Evolutionary conservation across 2,797 vertebrate genomes (phyloP).

Genomic region (Microcaecilia unicolor): DNA sequence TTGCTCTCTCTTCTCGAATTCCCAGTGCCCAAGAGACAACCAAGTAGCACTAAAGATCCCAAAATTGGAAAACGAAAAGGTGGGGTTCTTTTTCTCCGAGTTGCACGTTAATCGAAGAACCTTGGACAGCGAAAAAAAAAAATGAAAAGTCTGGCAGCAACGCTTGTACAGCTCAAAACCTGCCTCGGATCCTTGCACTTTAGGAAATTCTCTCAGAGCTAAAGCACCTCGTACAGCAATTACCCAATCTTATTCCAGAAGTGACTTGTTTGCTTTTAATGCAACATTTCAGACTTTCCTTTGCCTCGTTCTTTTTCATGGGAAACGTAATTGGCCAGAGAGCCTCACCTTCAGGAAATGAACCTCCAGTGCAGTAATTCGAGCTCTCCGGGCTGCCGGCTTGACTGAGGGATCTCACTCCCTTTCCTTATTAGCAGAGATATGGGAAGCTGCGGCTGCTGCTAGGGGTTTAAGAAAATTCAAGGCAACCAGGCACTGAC

Average conservation of each 20-base stretch:
- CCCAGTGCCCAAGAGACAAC: too few relatives aligned
- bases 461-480: too few relatives aligned
- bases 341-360: slow-evolving; percentile 30
- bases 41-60: too few relatives aligned
- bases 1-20: too few relatives aligned
- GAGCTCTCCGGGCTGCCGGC: not conserved
- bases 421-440: not conserved
- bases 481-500: too few relatives aligned
- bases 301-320: slow-evolving; percentile 1
- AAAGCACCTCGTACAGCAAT: slow-evolving; percentile 24
- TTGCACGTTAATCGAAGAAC: too few relatives aligned
- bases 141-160: not conserved
- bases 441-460: slow-evolving; percentile 1
- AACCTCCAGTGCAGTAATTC: slow-evolving; percentile 1
- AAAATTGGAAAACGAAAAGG: too few relatives aligned
- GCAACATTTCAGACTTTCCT: slow-evolving; percentile 27
- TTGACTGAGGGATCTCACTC: not conserved
- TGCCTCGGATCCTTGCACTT: not conserved
- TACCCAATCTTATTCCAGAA: slow-evolving; percentile 28
- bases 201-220: not conserved
- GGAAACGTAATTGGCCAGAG: slow-evolving; percentile 10
- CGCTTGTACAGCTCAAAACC: not conserved
- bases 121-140: not conserved
- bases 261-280: slow-evolving; percentile 32
- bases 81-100: too few relatives aligned